A percentile compares a stretch with the other conserved stretches of the same genome.
These are phyloP conservation scores for Leuciscus waleckii DNA, from an alignment of 2,797 vertebrate species.

Conservation along the genomic window DNA sequence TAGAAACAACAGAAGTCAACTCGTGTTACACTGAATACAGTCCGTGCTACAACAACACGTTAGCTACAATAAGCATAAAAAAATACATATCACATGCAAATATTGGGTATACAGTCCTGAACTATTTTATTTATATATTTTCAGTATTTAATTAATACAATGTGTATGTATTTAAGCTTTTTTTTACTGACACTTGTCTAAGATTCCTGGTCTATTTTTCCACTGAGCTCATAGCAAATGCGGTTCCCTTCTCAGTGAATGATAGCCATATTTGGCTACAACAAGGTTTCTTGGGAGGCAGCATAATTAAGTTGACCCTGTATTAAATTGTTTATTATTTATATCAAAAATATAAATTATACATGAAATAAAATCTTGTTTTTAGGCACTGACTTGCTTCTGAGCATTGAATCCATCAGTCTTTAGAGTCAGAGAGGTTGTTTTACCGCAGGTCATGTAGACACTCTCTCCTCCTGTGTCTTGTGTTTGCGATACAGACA, in stretches of 20 bases:
- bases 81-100: neutral
- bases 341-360: constrained; percentile 1
- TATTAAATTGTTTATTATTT: constrained; percentile 11
- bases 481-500: constrained; percentile 34
- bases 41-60: too few species aligned
- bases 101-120: neutral
- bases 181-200: neutral
- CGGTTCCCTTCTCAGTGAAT: neutral
- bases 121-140: neutral
- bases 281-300: neutral
- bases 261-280: neutral
- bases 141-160: neutral
- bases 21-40: too few species aligned
- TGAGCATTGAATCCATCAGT: neutral
- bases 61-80: neutral
- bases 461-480: constrained; percentile 4
- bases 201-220: neutral
- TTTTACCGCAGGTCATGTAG: constrained; percentile 41
- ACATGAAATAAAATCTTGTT: neutral
- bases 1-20: too few species aligned
- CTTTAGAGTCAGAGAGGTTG: constrained; percentile 9
- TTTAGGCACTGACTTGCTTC: neutral
- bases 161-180: neutral
- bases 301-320: constrained; percentile 15
- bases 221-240: neutral